A percentile compares a stretch with the other conserved stretches of the same genome.
Evolutionary conservation across 2,888 invertebrate species (phyloP).

Genomic region (Perizoma affinitatum): DNA sequence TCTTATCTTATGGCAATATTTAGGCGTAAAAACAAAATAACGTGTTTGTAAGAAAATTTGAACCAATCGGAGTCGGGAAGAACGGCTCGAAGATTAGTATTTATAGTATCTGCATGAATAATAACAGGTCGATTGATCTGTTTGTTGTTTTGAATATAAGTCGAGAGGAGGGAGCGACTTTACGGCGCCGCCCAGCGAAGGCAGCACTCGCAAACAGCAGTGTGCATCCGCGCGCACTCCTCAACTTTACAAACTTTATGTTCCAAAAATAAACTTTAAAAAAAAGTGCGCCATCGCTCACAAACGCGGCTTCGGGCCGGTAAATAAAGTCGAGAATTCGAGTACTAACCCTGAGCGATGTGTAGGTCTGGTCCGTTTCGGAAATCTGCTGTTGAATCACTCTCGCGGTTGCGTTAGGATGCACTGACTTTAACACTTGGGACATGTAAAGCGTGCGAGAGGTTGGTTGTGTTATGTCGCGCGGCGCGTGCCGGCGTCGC

Average conservation of each 20-base stretch:
- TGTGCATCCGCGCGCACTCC: slow-evolving; percentile 78
- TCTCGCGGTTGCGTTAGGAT: slow-evolving; percentile 78
- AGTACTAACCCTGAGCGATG: slow-evolving; percentile 80
- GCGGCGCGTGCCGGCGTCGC: slow-evolving; percentile 55
- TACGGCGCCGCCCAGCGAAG: slow-evolving; percentile 75
- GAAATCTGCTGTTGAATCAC: slow-evolving; percentile 77
- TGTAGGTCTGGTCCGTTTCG: slow-evolving; percentile 77
- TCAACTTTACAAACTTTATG: slow-evolving; percentile 75
- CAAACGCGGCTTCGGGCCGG: slow-evolving; percentile 55
- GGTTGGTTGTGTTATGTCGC: slow-evolving; percentile 50
- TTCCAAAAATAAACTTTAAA: slow-evolving; percentile 76
- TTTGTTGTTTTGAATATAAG: slow-evolving; percentile 79
- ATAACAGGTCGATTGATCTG: slow-evolving; percentile 77
- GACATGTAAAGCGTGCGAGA: slow-evolving; percentile 75
- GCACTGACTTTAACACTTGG: slow-evolving; percentile 82
- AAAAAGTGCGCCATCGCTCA: slow-evolving; percentile 56
- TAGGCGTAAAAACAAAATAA: slow-evolving; percentile 73
- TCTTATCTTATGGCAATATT: slow-evolving; percentile 78
- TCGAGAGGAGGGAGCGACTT: slow-evolving; percentile 72
- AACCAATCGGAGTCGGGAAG: slow-evolving; percentile 52
- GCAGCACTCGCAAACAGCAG: slow-evolving; percentile 69
- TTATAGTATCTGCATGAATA: slow-evolving; percentile 62
- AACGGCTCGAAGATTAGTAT: slow-evolving; percentile 53
- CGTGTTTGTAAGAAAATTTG: slow-evolving; percentile 55
- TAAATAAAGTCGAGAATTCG: slow-evolving; percentile 50